Evolutionary conservation across 2,888 invertebrate genomes (phyloP).

Genomic region (Acrocera orbiculus): DNA sequence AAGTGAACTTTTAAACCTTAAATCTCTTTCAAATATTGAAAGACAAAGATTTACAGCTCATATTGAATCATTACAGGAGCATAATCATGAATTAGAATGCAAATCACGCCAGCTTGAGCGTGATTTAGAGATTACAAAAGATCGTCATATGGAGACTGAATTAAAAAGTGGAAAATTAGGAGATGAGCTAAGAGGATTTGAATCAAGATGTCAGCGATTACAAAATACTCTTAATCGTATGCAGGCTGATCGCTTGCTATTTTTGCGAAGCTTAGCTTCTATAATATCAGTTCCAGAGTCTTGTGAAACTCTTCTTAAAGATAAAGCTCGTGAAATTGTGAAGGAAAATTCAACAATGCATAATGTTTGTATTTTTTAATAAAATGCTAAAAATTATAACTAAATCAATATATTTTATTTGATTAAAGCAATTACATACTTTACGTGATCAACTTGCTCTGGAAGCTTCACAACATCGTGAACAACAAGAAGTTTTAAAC

Average conservation of each 20-base stretch:
- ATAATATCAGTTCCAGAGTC: conserved; percentile 52
- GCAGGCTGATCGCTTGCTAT: conserved; percentile 29
- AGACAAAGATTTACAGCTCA: conserved; percentile 61
- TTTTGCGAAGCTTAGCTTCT: conserved; percentile 24
- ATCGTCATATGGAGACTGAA: conserved; percentile 56
- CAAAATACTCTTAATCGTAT: conserved; percentile 28
- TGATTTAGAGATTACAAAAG: conserved; percentile 53
- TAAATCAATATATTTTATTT: neutral
- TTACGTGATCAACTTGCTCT: conserved; percentile 56
- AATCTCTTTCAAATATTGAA: conserved; percentile 34
- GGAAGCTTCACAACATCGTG: conserved; percentile 47
- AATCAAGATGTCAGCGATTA: conserved; percentile 29
- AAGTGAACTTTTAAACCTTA: conserved; percentile 25
- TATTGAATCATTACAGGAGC: conserved; percentile 32
- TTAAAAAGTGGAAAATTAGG: conserved; percentile 39
- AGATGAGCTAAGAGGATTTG: conserved; percentile 30
- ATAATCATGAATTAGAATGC: conserved; percentile 52
- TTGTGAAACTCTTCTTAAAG: conserved; percentile 59
- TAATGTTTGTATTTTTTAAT: neutral
- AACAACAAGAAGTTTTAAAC: conserved; percentile 40
- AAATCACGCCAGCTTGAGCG: conserved; percentile 57
- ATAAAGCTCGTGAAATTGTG: conserved; percentile 56
- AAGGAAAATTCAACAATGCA: conserved; percentile 61
- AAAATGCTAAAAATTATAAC: neutral
- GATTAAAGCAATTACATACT: conserved; percentile 49